Base-by-base conservation (phyloP, 2,113 vertebrate species). In the Chaetodon trifascialis region DNA sequence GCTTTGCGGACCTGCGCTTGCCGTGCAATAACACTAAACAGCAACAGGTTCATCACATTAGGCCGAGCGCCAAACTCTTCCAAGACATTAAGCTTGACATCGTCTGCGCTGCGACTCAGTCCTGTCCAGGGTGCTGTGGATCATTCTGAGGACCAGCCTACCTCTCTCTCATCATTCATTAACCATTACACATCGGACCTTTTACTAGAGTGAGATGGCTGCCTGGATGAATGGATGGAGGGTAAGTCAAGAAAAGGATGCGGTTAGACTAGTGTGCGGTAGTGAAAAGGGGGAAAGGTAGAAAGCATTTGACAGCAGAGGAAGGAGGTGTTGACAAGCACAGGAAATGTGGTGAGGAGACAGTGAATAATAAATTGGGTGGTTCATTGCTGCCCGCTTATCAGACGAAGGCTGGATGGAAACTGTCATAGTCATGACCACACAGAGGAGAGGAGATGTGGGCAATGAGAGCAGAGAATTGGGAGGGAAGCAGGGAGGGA, bases 21-120 rank as follows among this genome's bases (percentile, higher is more conserved):
- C 19, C 23, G 10, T 19, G 30, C 58, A 84, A 67, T 77, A 71
- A 65, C 52, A 64, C 34, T 40, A 34, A 77, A 60, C 49, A 25
- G 82, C 84, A 90, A 90, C 89, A 92, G 75, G 88, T 85, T 84
- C 68, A 90, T 84, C 77, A 52, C 87, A 89, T 90, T 86, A 89
- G 86, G 82, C 80, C 0, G 4, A 64, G 63, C 2, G 76, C 84
- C 80, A 80, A 75, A 86, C 16, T 68, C 69, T 72, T 86, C 84
- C 73, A 46, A 74, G 76, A 80, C 84, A 80, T 91, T 87, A 86
- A 75, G 69, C 76, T 54, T 63, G 76, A 83, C 83, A 80, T 88
- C 51, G 0, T 77, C 68, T 85, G 80, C 19, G 56, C 79, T 44
- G 70, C 75, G 65, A 46, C 67, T 76, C 84, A 16, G 44, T 64